Conservation (phyloP, 2,797 vertebrate species). For the Erpetoichthys calabaricus region DNA sequence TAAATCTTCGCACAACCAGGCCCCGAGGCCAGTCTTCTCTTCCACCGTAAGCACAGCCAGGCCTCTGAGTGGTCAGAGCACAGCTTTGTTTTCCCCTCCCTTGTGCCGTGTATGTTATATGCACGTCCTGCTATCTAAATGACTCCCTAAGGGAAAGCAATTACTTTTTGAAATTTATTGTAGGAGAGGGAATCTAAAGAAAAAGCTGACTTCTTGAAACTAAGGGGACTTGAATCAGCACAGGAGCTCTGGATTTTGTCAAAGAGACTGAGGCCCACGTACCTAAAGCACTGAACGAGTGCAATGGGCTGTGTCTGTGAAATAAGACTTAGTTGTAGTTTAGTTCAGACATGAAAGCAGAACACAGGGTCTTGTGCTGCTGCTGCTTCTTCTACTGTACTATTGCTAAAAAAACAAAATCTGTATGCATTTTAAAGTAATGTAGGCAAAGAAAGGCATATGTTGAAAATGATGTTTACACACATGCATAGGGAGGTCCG, state of each 20-base stretch:
- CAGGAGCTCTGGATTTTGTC: slow-evolving; percentile 15
- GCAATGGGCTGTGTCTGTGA: slow-evolving; percentile 5
- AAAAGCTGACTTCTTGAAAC: slow-evolving; percentile 4
- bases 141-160: slow-evolving; percentile 10
- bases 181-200: slow-evolving; percentile 3
- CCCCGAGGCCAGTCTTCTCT: slow-evolving; percentile 35
- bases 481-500: too few relatives aligned
- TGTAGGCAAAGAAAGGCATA: too few relatives aligned
- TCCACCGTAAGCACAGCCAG: slow-evolving; percentile 37
- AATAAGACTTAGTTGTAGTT: slow-evolving; percentile 5
- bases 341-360: not conserved
- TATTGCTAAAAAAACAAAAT: not conserved
- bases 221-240: slow-evolving; percentile 6
- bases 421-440: too few relatives aligned
- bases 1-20: slow-evolving; percentile 33
- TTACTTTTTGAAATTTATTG: slow-evolving; percentile 6
- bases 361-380: not conserved
- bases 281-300: not conserved
- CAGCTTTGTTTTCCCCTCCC: too few relatives aligned
- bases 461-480: too few relatives aligned
- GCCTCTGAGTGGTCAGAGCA: slow-evolving; percentile 28
- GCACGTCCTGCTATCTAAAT: slow-evolving; percentile 1
- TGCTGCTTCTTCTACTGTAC: too few relatives aligned
- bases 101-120: not conserved
- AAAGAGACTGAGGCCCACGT: slow-evolving; percentile 1